Evolutionary conservation across 2,113 vertebrate genomes (phyloP).

Genomic region (Rhea pennata): DNA sequence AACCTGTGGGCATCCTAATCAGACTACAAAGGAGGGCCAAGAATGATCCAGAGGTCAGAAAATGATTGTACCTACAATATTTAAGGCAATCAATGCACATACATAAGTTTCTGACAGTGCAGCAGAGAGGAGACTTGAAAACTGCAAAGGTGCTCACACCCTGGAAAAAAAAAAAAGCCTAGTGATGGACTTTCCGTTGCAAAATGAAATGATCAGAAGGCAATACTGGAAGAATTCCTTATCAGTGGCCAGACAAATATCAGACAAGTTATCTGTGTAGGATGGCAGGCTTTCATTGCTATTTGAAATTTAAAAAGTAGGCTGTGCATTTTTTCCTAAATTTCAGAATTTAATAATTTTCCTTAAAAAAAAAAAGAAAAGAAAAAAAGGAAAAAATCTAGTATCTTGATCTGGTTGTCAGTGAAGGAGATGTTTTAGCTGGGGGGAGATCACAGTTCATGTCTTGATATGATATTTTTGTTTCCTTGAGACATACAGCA

Average conservation of each 20-base stretch:
- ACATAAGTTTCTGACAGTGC: not conserved
- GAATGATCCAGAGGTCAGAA: not conserved
- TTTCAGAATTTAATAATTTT: not conserved
- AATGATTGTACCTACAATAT: not conserved
- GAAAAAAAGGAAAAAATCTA: not conserved
- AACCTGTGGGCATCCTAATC: not conserved
- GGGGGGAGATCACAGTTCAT: not conserved
- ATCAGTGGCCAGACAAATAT: not conserved
- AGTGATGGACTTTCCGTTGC: not conserved
- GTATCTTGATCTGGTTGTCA: not conserved
- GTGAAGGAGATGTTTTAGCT: not conserved
- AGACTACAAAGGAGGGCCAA: not conserved
- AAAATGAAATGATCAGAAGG: not conserved
- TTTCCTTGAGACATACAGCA: not conserved
- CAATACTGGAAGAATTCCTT: not conserved
- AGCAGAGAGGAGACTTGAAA: not conserved
- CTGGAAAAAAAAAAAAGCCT: not conserved
- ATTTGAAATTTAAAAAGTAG: not conserved
- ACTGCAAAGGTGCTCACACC: not conserved
- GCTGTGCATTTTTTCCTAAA: not conserved
- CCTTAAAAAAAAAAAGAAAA: not conserved
- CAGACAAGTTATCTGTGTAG: not conserved
- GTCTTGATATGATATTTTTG: not conserved
- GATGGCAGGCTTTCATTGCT: not conserved
- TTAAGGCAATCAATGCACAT: not conserved